A percentile compares a stretch with the other conserved stretches of the same genome.
phyloP scores from a whole-genome alignment of 2,888 invertebrate genomes.

The Oscheius sp. region DNA sequence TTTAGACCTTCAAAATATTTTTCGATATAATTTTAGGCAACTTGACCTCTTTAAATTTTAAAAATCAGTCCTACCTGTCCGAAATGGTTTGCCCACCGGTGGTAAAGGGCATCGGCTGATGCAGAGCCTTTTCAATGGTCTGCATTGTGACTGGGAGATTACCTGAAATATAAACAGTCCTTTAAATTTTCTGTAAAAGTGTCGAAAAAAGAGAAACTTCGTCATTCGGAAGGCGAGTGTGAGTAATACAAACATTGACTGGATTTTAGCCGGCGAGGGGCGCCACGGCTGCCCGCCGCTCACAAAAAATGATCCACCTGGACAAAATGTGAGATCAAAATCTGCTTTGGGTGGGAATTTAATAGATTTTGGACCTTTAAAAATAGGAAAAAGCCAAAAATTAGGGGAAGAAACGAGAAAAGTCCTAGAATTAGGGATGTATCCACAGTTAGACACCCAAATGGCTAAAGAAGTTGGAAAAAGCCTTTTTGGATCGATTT shows the following conservation, averaged over 20 bases:
- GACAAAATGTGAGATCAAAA: too few relatives aligned
- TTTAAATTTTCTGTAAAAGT: not conserved
- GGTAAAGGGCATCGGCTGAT: conserved; percentile 73
- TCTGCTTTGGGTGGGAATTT: too few relatives aligned
- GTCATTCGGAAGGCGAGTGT: not conserved
- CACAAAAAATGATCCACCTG: too few relatives aligned
- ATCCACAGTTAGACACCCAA: too few relatives aligned
- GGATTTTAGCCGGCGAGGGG: too few relatives aligned
- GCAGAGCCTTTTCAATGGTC: conserved; percentile 70
- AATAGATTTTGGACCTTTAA: too few relatives aligned
- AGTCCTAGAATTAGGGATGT: too few relatives aligned
- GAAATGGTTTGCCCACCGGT: conserved; percentile 73
- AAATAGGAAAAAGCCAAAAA: too few relatives aligned
- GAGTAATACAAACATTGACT: conserved; percentile 5
- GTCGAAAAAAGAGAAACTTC: not conserved
- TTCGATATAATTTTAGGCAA: not conserved
- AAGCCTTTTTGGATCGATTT: too few relatives aligned
- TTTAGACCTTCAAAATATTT: not conserved
- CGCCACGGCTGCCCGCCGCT: too few relatives aligned
- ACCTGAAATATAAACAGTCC: not conserved
- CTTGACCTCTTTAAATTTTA: not conserved
- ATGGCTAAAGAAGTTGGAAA: too few relatives aligned
- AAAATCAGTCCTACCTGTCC: conserved; percentile 48
- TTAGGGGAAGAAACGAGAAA: too few relatives aligned
- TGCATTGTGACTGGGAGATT: conserved; percentile 59